Conservation (phyloP, 2,113 vertebrate species). For the Numida meleagris region DNA sequence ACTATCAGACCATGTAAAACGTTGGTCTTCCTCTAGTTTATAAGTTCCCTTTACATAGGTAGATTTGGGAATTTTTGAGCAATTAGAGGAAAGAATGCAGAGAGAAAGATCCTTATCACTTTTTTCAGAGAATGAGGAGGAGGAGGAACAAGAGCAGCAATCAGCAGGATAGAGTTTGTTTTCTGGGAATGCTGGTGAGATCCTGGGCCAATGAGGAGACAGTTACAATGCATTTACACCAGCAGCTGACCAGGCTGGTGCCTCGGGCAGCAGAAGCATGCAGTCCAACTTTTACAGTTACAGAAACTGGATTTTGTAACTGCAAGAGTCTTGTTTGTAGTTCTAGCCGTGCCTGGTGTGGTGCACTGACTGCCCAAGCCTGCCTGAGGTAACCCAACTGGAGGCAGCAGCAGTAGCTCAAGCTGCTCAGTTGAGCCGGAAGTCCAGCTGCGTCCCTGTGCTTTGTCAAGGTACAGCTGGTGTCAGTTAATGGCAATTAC, state of each 20-base stretch:
- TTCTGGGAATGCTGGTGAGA: background rate
- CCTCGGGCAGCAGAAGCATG: background rate
- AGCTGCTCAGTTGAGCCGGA: too few species aligned
- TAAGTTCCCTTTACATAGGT: too few species aligned
- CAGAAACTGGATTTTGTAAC: background rate
- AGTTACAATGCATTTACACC: background rate
- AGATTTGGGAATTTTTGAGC: background rate
- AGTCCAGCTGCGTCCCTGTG: too few species aligned
- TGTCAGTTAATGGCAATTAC: too few species aligned
- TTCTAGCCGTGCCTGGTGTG: fast-evolving
- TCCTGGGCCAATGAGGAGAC: background rate
- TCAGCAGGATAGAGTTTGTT: background rate
- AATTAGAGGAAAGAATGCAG: background rate
- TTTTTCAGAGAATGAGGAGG: background rate
- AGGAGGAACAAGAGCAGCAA: background rate
- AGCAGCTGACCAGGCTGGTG: background rate
- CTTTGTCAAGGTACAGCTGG: too few species aligned
- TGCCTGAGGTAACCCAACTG: background rate
- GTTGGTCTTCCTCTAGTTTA: too few species aligned
- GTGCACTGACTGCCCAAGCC: background rate
- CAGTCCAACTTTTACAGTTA: background rate
- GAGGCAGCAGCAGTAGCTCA: background rate
- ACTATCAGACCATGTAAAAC: too few species aligned
- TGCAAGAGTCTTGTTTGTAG: background rate
- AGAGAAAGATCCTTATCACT: background rate